A percentile compares a stretch with the other conserved stretches of the same genome.
Evolutionary conservation across 2,113 vertebrate genomes (phyloP).

Genomic region (Aythya baeri): DNA sequence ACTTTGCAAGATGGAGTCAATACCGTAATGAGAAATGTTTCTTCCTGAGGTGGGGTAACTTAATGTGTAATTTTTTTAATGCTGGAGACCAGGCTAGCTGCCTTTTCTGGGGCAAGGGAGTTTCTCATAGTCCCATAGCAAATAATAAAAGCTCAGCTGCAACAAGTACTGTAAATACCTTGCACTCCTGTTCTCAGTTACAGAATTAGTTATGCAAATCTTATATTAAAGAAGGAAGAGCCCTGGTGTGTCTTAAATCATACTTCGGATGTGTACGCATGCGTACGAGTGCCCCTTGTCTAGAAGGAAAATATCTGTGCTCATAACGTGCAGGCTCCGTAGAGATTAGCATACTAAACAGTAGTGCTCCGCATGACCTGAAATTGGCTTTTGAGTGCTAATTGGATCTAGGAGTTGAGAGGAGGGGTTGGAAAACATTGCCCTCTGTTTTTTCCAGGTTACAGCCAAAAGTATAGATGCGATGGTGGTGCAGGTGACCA

Average conservation of each 20-base stretch:
- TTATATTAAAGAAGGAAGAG: slow-evolving; percentile 36
- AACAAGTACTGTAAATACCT: slow-evolving; percentile 46
- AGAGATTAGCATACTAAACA: slow-evolving; percentile 55
- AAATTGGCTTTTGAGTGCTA: slow-evolving; percentile 39
- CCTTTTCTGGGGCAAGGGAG: neutral
- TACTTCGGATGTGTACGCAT: neutral
- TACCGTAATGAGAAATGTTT: neutral
- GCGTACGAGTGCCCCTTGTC: neutral
- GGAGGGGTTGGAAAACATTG: neutral
- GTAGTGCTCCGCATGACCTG: slow-evolving; percentile 31
- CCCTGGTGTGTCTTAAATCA: slow-evolving; percentile 31
- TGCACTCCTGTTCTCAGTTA: slow-evolving; percentile 41
- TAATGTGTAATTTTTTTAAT: neutral
- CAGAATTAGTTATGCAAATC: slow-evolving; percentile 59
- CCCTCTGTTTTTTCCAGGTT: neutral
- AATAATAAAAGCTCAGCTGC: slow-evolving; percentile 20
- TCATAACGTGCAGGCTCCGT: neutral
- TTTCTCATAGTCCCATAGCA: neutral
- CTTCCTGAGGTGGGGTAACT: neutral
- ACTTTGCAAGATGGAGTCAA: neutral
- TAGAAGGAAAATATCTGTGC: neutral
- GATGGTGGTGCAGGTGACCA: neutral
- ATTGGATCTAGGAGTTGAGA: slow-evolving; percentile 31
- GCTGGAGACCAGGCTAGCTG: neutral
- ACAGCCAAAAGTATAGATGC: neutral